Base-by-base conservation (phyloP, 2,888 invertebrate species). In the Stenotaenia linearis region DNA sequence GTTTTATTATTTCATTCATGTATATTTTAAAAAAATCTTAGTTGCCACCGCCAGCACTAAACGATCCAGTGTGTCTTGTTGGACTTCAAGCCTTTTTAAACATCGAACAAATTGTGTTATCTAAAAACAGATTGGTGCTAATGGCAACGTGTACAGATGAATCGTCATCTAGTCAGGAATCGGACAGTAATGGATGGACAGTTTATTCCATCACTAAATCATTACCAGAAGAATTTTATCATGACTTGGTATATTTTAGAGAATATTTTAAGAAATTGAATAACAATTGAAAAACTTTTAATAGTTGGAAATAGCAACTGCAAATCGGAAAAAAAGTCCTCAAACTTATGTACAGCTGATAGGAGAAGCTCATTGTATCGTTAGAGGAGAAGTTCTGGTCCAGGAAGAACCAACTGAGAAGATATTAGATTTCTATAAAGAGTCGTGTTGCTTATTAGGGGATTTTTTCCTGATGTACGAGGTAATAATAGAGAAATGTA, bases 131-230 rank as follows among this genome's bases (percentile, higher is more conserved):
- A 81, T 82, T 86, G 15, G 82, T 85, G 37, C 82, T 86, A 0
- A 82, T 85, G 69, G 84, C 85, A 32, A 84, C 81, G 30, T 10
- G 32, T 32, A 35, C 80, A 0, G 82, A 82, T 78, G 81, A 80
- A 80, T 81, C 82, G 21, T 79, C 80, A 18, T 80, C 81, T 18
- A 82, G 80, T 79, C 80, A 81, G 32, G 81, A 82, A 81, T 82
- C 81, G 77, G 83, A 83, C 77, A 83, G 82, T 45, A 82, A 81
- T 78, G 83, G 82, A 80, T 92, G 92, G 91, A 93, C 93, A 0
- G 86, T 93, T n/a, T 93, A 93, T 84, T 91, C 90, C 30, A 85
- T 94, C 75, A 90, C 90, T 82, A 86, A 91, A 79, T 92, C 92
- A 0, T 88, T 88, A 25, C 88, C 91, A 10, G 89, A 90, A 79